Evolutionary conservation across 2,888 invertebrate species (phyloP).

Genomic region (Rhabditophanes sp.): DNA sequence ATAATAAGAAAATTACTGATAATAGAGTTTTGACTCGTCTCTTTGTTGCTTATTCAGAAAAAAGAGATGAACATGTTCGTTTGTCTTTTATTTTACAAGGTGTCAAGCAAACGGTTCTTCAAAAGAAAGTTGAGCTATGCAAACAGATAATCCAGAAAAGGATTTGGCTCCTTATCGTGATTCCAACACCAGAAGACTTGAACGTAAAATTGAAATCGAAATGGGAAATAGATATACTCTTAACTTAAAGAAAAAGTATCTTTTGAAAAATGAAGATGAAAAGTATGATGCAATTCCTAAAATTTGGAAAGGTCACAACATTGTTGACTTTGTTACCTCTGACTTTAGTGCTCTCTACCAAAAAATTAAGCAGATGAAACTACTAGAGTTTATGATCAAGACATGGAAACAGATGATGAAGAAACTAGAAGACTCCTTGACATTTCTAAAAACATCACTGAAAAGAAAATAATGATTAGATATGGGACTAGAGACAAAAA

Average conservation of each 20-base stretch:
- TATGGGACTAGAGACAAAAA: constrained; percentile 67
- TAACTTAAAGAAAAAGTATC: constrained; percentile 52
- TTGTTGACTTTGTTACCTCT: constrained; percentile 96
- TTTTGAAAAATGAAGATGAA: constrained; percentile 63
- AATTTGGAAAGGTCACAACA: constrained; percentile 92
- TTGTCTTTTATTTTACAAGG: constrained; percentile 17
- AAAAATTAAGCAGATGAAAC: no score
- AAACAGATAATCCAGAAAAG: constrained; percentile 6
- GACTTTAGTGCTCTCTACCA: no score
- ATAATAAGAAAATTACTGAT: constrained; percentile 63
- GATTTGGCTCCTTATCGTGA: constrained; percentile 13
- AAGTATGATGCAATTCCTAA: constrained; percentile 84
- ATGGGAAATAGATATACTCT: constrained; percentile 63
- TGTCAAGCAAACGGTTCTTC: constrained; percentile 6
- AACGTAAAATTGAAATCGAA: constrained; percentile 80
- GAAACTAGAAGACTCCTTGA: constrained; percentile 50
- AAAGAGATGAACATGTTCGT: constrained; percentile 59
- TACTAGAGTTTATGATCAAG: constrained; percentile 75
- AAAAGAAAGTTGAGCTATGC: constrained; percentile 1
- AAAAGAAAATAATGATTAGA: constrained; percentile 46
- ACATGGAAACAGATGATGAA: constrained; percentile 71
- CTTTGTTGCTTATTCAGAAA: constrained; percentile 72
- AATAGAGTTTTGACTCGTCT: constrained; percentile 79
- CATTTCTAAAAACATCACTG: constrained; percentile 13
- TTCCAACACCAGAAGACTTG: constrained; percentile 46